Base-by-base conservation (phyloP, 2,797 vertebrate species). In the Centroberyx gerrardi region DNA sequence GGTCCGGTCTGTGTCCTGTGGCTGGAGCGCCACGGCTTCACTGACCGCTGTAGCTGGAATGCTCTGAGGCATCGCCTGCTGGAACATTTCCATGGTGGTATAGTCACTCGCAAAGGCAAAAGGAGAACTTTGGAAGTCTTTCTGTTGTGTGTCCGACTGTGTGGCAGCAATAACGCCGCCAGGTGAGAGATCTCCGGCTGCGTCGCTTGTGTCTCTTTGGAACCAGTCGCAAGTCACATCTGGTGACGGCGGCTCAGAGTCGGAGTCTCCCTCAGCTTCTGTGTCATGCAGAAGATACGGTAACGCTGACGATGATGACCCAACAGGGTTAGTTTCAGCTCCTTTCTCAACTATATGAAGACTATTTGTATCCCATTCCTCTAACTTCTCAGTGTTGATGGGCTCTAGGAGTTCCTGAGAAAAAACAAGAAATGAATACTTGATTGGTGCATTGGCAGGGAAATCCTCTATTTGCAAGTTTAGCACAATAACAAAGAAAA, bases 41-140 rank as follows among this genome's bases (percentile, higher is more conserved):
- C 42, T 44, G n/a, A 0, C 3, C 1, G 14, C 38, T 0, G 55
- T 29, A 0, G 8, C 33, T 1, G 42, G 4, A 12, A 1, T 3
- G 4, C 78, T 48, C 40, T 70, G 79, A 36, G 81, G 82, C 59
- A 81, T 76, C 31, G 61, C 74, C 86, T 94, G 94, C 64, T 95
- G 94, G 63, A 95, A 95, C 81, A 94, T 77, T 59, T 95, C 96
- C 93, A 97, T 88, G 2, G 95, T 96, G 28, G 95, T 94, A 17
- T 97, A 97, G 49, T 93, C 96, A 3, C 88, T 82, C 4, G 85
- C 3, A 40, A 94, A 78, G 12, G 83, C 72, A 0, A 68, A 22
- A 4, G 84, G 31, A 28, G 72, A 18, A 3, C 33, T 79, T 2
- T 40, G 78, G 12, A 28, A 13, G 10, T 62, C 49, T 0, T 49